These are phyloP conservation scores for Rhagologus leucostigma DNA, from an alignment of 2,113 vertebrate genomes.

Conservation along the genomic window DNA sequence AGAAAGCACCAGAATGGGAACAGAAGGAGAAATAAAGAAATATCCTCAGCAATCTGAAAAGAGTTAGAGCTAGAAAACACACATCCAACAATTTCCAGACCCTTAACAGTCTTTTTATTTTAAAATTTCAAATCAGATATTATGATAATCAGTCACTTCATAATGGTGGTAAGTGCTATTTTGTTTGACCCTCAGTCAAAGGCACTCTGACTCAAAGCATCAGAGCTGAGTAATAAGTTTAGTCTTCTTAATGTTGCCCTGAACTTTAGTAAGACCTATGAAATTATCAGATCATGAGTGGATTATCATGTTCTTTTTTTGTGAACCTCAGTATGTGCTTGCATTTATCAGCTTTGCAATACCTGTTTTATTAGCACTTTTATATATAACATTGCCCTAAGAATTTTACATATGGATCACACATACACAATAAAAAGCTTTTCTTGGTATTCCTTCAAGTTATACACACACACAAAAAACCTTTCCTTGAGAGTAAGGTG, in stretches of 20 bases:
- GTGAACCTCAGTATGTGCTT: not conserved
- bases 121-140: not conserved
- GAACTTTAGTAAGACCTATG: not conserved
- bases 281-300: not conserved
- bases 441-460: not conserved
- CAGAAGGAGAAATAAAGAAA: not conserved
- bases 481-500: not conserved
- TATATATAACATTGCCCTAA: constrained; percentile 8
- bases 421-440: not conserved
- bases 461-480: not conserved
- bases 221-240: not conserved
- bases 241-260: not conserved
- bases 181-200: not conserved
- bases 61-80: not conserved
- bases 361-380: constrained; percentile 15
- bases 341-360: not conserved
- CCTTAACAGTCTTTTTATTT: not conserved
- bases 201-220: not conserved
- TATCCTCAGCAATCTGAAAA: not conserved
- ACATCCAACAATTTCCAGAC: not conserved
- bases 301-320: not conserved
- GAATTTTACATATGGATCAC: not conserved
- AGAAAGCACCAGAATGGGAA: not conserved
- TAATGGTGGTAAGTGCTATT: not conserved
- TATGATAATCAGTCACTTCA: not conserved